A percentile compares a stretch with the other conserved stretches of the same genome.
These are phyloP conservation scores for Tamandua tetradactyla DNA, from an alignment of 2,797 vertebrate species.

Conservation along the genomic window DNA sequence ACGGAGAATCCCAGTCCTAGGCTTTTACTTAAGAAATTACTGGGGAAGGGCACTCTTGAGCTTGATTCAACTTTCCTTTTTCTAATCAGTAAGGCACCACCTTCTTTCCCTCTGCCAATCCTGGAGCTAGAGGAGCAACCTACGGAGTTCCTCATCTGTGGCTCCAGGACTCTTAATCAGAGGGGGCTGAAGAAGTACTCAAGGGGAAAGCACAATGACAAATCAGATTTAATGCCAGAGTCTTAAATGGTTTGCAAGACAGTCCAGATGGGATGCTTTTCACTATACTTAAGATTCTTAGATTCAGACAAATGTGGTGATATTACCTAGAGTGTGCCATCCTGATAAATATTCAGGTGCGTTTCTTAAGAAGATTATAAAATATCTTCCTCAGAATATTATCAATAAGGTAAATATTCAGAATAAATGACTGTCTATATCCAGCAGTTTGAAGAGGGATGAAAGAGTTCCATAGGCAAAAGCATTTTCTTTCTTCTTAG, in stretches of 20 bases:
- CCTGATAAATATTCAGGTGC: neutral
- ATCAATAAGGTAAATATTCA: neutral
- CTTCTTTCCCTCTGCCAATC: no score
- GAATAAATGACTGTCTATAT: neutral
- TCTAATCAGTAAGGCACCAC: neutral
- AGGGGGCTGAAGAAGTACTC: neutral
- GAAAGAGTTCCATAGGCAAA: neutral
- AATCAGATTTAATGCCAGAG: neutral
- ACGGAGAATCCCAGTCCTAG: neutral
- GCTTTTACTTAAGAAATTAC: neutral
- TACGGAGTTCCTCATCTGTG: neutral
- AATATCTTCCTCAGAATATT: neutral
- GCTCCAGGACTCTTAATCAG: neutral
- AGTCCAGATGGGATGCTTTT: neutral
- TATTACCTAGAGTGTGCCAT: neutral
- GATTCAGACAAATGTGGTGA: neutral
- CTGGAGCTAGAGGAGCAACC: neutral
- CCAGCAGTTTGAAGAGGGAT: neutral
- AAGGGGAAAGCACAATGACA: neutral
- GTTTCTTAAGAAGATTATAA: neutral
- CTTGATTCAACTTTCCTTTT: neutral
- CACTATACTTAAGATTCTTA: neutral
- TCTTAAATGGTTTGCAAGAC: neutral
- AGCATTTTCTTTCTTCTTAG: neutral
- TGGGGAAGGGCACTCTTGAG: accelerated